These are phyloP conservation scores for Scotopteryx bipunctaria DNA, from an alignment of 2,888 invertebrate genomes.

Conservation along the genomic window DNA sequence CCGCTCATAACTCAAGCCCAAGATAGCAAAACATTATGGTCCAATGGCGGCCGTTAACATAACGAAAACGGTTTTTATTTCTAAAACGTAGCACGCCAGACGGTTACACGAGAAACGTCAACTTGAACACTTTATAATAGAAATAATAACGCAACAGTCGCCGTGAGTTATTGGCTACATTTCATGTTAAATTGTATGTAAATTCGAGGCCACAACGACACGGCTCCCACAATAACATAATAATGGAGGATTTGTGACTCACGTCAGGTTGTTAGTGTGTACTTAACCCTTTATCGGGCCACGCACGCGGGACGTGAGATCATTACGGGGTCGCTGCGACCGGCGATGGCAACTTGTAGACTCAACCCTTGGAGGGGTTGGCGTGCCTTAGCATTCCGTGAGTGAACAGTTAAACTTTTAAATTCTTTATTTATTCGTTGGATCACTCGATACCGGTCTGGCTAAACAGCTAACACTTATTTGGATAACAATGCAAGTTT, in stretches of 20 bases:
- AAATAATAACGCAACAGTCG: conserved; percentile 78
- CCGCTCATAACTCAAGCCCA: conserved; percentile 53
- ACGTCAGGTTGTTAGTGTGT: conserved; percentile 82
- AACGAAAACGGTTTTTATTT: conserved; percentile 53
- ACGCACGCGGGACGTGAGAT: conserved; percentile 81
- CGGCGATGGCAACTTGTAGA: conserved; percentile 46
- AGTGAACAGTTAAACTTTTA: conserved; percentile 37
- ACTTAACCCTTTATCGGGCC: conserved; percentile 83
- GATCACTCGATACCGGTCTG: conserved; percentile 39
- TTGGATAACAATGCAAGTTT: conserved; percentile 53
- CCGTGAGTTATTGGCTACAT: conserved; percentile 80
- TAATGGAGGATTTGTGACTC: conserved; percentile 83
- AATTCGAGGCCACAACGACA: conserved; percentile 76
- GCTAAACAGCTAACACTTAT: conserved; percentile 54
- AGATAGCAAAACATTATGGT: conserved; percentile 54
- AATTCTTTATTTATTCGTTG: conserved; percentile 34
- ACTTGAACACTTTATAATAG: conserved; percentile 78
- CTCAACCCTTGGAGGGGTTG: conserved; percentile 25
- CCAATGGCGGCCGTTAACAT: conserved; percentile 63
- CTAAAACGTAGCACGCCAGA: conserved; percentile 63
- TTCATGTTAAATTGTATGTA: conserved; percentile 83
- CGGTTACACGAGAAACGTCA: conserved; percentile 70
- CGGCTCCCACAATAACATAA: conserved; percentile 82
- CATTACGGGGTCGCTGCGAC: conserved; percentile 71
- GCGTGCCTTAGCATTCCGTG: conserved; percentile 35